Conservation (phyloP, 2,888 invertebrate species). For the Amitus sp. region DNA sequence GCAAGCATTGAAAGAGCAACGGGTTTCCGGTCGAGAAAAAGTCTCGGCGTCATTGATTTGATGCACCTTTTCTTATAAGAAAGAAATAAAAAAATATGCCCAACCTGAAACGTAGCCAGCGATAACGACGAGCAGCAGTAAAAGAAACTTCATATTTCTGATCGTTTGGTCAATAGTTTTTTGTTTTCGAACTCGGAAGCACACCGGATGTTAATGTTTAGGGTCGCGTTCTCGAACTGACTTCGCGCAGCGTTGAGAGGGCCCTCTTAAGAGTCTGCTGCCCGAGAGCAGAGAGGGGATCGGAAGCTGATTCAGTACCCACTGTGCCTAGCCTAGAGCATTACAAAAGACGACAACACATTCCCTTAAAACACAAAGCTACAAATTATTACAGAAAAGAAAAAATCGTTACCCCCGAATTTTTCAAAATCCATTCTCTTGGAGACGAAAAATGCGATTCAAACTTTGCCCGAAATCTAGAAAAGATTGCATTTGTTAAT, state of each 20-base stretch:
- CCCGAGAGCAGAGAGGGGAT: constrained; percentile 55
- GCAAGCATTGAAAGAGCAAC: neutral
- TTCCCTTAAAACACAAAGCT: constrained; percentile 18
- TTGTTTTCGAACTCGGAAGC: constrained; percentile 56
- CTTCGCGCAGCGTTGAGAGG: constrained; percentile 60
- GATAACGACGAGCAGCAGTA: constrained; percentile 68
- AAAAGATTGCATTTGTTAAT: constrained; percentile 7
- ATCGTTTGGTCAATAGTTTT: constrained; percentile 50
- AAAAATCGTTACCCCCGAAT: too few species aligned
- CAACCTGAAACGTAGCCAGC: constrained; percentile 70
- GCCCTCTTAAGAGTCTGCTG: constrained; percentile 64
- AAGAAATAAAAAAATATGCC: constrained; percentile 46
- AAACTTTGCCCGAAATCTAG: too few species aligned
- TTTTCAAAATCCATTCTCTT: too few species aligned
- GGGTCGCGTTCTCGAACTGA: constrained; percentile 64
- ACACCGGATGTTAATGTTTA: constrained; percentile 63
- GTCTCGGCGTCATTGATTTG: too few species aligned
- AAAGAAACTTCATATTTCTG: constrained; percentile 65
- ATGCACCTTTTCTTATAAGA: too few species aligned
- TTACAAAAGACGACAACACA: constrained; percentile 37
- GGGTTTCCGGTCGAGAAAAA: neutral
- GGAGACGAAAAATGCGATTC: too few species aligned
- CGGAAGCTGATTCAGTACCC: constrained; percentile 61
- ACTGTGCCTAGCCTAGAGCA: constrained; percentile 45
- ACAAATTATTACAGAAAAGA: too few species aligned